Base-by-base conservation (phyloP, 2,888 invertebrate genomes). In the Amorpha juglandis region DNA sequence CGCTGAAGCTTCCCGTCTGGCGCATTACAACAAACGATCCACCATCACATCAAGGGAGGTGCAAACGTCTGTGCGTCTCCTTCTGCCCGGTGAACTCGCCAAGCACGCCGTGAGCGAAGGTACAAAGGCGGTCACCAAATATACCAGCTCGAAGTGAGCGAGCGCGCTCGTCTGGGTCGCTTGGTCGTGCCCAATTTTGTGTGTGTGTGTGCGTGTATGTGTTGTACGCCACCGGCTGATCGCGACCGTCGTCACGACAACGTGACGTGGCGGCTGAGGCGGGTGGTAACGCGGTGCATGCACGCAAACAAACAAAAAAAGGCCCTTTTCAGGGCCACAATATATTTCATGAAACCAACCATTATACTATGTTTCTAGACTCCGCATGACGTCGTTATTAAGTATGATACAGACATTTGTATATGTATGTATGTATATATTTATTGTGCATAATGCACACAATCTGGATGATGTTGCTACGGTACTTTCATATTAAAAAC, bases 21-120 rank as follows among this genome's bases (percentile, higher is more conserved):
- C 47, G 38, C 48, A 35, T 14, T 50, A 51, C 51, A 51, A 47
- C 21, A 63, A 51, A 38, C 48, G 51, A 48, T 94, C 94, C 0
- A 96, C 95, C 9, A 95, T 96, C 83, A 95, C 95, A 3, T 95
- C 94, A 72, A 92, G 95, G 79, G 96, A 96, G 83, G 95, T 96
- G 70, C 96, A 96, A 85, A 96, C 95, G 0, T 95, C 95, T 19
- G 95, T 96, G 52, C 90, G 95, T 65, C 91, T 96, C 3, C 81
- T 96, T 68, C 85, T 96, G 67, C 96, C 96, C 66, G 96, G 95
- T 63, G 96, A 96, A 84, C 87, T 96, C 75, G 95, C 95, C 62
- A 96, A 96, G 83, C 95, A 96, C 89, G 95, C 95, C 27, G 95
- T 95, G 71, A 94, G 92, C 73, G 95, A 95, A 84, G 95, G 95